These are phyloP conservation scores for Esperia sulphurella DNA, from an alignment of 2,888 invertebrate genomes.

Conservation along the genomic window DNA sequence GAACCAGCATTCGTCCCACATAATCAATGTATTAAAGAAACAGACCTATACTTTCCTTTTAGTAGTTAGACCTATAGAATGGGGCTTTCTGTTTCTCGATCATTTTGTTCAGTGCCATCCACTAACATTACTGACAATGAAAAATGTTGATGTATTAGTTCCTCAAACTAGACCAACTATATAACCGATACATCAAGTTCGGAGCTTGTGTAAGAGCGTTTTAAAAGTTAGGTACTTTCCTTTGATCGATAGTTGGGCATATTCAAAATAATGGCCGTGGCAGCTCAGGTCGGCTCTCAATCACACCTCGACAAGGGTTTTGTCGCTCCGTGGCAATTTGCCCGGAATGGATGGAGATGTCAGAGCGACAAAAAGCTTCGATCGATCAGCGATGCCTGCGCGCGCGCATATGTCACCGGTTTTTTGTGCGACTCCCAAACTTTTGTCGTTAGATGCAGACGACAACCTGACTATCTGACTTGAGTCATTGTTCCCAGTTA, in stretches of 20 bases:
- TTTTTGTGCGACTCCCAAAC: slow-evolving; percentile 26
- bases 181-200: slow-evolving; percentile 37
- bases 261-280: slow-evolving; percentile 62
- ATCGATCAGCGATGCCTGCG: slow-evolving; percentile 65
- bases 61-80: too few relatives aligned
- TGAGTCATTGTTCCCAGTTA: too few relatives aligned
- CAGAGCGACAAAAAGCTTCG: slow-evolving; percentile 73
- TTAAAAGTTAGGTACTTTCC: slow-evolving; percentile 36
- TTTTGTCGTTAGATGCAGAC: slow-evolving; percentile 14
- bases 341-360: slow-evolving; percentile 72
- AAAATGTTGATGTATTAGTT: slow-evolving; percentile 37
- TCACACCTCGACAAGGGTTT: slow-evolving; percentile 52
- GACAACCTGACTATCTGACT: background rate
- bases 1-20: too few relatives aligned
- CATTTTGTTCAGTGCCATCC: too few relatives aligned
- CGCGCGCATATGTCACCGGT: slow-evolving; percentile 49
- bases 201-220: slow-evolving; percentile 33
- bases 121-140: slow-evolving; percentile 43
- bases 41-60: too few relatives aligned
- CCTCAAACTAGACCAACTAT: slow-evolving; percentile 24
- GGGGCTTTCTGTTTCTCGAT: too few relatives aligned
- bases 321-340: slow-evolving; percentile 63
- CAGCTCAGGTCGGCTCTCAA: slow-evolving; percentile 43
- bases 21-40: too few relatives aligned
- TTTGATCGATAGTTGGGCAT: slow-evolving; percentile 68